Evolutionary conservation across 2,888 invertebrate genomes (phyloP).

Genomic region (Ernsta delagoae): DNA sequence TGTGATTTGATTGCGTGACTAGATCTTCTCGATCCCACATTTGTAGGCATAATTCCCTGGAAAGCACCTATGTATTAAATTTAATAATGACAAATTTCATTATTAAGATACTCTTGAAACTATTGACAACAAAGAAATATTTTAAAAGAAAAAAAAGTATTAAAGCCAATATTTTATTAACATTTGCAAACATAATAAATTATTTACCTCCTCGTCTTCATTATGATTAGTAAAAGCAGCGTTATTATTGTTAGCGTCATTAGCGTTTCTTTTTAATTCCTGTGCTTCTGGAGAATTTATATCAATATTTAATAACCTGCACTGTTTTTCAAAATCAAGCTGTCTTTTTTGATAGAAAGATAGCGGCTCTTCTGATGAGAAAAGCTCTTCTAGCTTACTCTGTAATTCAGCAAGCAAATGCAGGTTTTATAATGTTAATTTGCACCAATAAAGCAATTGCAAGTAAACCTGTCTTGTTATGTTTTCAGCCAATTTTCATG

Average conservation of each 20-base stretch:
- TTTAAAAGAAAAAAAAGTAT: too few relatives aligned
- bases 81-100: background rate
- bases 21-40: slow-evolving; percentile 75
- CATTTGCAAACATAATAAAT: slow-evolving; percentile 5
- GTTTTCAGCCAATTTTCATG: too few relatives aligned
- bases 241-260: slow-evolving; percentile 61
- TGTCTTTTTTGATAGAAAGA: slow-evolving; percentile 79
- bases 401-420: slow-evolving; percentile 54
- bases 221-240: slow-evolving; percentile 60
- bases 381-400: slow-evolving; percentile 63
- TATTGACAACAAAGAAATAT: background rate
- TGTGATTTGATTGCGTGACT: slow-evolving; percentile 78
- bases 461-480: too few relatives aligned
- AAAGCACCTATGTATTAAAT: background rate
- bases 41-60: slow-evolving; percentile 79
- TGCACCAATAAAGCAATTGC: too few relatives aligned
- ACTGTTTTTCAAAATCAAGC: slow-evolving; percentile 77
- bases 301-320: slow-evolving; percentile 75
- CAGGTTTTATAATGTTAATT: slow-evolving; percentile 19
- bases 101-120: background rate
- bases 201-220: slow-evolving; percentile 47
- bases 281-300: slow-evolving; percentile 71
- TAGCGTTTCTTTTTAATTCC: slow-evolving; percentile 53
- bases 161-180: background rate
- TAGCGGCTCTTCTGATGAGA: slow-evolving; percentile 69